Evolutionary conservation across 1,140 invertebrate species (phyloP), one percentile per base, ranked within the genome.

Genomic region (Anastatus disparis): DNA sequence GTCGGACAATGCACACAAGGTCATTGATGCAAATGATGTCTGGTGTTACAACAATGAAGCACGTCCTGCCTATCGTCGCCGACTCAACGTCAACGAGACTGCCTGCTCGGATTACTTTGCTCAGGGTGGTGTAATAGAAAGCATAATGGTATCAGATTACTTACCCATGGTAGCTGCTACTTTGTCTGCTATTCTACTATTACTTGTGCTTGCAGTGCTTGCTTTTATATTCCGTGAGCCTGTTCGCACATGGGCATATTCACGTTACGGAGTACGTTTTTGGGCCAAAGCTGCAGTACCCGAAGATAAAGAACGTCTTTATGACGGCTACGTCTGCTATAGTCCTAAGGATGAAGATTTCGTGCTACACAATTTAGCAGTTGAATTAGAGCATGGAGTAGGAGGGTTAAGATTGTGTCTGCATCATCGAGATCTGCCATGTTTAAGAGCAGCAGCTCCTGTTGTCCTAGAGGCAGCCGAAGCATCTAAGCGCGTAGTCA

Each of bases 251-350:
- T 96, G 94, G 94, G 87, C 95, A 3, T 95, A 94, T 78, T 92
- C 94, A 2, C 91, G 93, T 69, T 96, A 95, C 84, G 94, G 94
- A 3, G 89, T 95, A 1, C 88, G 94, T 22, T 88, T 96, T 31
- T 93, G 91, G 87, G 52, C 86, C 68, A 77, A 87, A 76, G 77
- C 80, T 27, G 75, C 75, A 24, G 63, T 58, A 1, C 80, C 82
- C 77, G 92, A 93, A 79, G 93, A 94, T 73, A 89, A 90, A 55
- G 93, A 95, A 78, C 95, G 95, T 76, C 85, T 95, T 12, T 97
- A 95, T 84, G 97, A 98, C 80, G 95, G 94, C 40, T 97, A 96
- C 82, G 91, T 98, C 3, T 92, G 95, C 70, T 97, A 98, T 85
- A 95, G 94, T 71, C 93, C 94, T 20, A 95, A 96, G 83, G 96